These are phyloP conservation scores for Listronotus bonariensis DNA, from an alignment of 1,140 invertebrate species.

Conservation along the genomic window DNA sequence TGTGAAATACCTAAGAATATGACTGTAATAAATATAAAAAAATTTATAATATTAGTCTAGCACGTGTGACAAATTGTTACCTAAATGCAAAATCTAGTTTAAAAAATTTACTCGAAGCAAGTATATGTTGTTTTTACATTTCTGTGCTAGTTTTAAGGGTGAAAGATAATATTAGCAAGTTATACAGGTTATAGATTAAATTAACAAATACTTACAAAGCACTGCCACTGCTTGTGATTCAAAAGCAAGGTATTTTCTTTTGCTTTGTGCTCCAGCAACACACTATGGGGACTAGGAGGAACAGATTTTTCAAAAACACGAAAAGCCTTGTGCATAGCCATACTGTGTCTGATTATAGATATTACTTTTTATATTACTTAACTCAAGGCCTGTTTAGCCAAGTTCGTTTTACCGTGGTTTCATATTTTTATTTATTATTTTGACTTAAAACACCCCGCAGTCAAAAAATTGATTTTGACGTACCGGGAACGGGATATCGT, in stretches of 20 bases:
- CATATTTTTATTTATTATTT: slow-evolving; percentile 12
- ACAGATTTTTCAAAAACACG: slow-evolving; percentile 86
- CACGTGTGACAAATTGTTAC: no score
- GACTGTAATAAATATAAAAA: no score
- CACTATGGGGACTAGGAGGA: slow-evolving; percentile 84
- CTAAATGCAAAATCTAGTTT: no score
- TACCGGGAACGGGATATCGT: background rate
- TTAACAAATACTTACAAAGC: slow-evolving; percentile 66
- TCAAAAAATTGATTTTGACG: slow-evolving; percentile 18
- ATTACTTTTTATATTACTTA: background rate
- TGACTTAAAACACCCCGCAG: slow-evolving; percentile 7
- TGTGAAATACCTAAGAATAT: no score
- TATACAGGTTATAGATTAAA: no score
- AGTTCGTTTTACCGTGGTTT: background rate
- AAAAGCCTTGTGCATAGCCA: slow-evolving; percentile 93
- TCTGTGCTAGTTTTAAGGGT: no score
- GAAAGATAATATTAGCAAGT: no score
- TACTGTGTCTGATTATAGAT: slow-evolving; percentile 52
- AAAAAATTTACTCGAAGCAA: no score
- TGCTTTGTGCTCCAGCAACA: slow-evolving; percentile 85
- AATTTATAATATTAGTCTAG: no score
- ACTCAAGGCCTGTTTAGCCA: background rate
- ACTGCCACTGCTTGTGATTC: slow-evolving; percentile 88
- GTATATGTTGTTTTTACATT: no score
- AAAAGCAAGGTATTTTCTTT: slow-evolving; percentile 83